A percentile compares a stretch with the other conserved stretches of the same genome.
Conservation (phyloP, 1,140 invertebrate species). For the Arion vulgaris region DNA sequence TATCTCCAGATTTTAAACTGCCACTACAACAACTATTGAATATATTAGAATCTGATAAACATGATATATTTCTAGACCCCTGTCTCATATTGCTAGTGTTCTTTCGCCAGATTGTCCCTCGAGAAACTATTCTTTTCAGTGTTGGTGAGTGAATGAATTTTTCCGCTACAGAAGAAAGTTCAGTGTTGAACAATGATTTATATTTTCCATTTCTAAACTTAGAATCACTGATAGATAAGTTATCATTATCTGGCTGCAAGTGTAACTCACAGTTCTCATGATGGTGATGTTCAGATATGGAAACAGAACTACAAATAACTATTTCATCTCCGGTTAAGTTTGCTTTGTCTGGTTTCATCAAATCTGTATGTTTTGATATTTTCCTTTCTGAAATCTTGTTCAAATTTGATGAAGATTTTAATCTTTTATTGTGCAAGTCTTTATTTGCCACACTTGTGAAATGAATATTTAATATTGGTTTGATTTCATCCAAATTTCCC, state of each 20-base stretch:
- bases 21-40: neutral
- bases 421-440: neutral
- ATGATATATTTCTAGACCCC: neutral
- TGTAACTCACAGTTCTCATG: neutral
- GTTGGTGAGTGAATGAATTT: neutral
- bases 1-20: neutral
- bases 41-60: neutral
- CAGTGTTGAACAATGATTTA: neutral
- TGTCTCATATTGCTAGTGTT: neutral
- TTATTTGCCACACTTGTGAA: neutral
- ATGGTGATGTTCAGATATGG: neutral
- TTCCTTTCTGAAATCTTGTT: neutral
- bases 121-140: neutral
- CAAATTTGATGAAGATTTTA: neutral
- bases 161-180: neutral
- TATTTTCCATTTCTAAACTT: neutral
- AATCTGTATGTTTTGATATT: neutral
- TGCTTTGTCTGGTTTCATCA: neutral
- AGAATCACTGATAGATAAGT: neutral
- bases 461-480: neutral
- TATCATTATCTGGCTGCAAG: neutral
- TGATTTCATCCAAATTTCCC: neutral
- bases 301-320: neutral
- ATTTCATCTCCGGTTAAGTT: neutral
- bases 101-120: neutral